Conservation (phyloP, 2,797 vertebrate species). For the Enteromius trimaculatus region DNA sequence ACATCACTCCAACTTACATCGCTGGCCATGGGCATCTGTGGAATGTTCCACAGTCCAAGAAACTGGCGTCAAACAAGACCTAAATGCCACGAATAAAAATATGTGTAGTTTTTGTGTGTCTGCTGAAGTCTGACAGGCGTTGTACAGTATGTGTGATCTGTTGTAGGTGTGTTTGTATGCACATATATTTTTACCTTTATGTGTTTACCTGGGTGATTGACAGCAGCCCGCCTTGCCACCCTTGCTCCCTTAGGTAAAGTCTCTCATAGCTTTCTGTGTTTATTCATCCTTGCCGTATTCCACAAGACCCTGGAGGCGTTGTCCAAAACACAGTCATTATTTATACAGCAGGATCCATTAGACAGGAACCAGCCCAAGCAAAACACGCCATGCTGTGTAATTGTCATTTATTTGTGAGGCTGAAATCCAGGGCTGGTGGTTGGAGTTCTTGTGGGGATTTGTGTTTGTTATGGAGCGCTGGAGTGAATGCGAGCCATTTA, state of each 20-base stretch:
- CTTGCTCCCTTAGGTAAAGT: constrained; percentile 23
- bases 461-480: constrained; percentile 41
- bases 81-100: constrained; percentile 68
- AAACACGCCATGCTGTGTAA: constrained; percentile 51
- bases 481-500: constrained; percentile 50
- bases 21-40: constrained; percentile 67
- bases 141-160: neutral
- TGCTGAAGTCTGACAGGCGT: constrained; percentile 43
- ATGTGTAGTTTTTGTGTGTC: constrained; percentile 3
- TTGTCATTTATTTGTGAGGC: constrained; percentile 56
- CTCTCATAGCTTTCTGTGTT: constrained; percentile 51
- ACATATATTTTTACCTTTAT: constrained; percentile 21
- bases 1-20: constrained; percentile 76
- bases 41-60: constrained; percentile 74
- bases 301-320: constrained; percentile 56
- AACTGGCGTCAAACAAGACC: constrained; percentile 70
- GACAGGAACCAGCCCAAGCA: constrained; percentile 54
- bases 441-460: constrained; percentile 47
- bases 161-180: constrained; percentile 21
- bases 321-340: constrained; percentile 65
- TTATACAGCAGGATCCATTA: constrained; percentile 55
- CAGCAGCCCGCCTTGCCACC: constrained; percentile 23
- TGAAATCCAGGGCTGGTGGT: constrained; percentile 52
- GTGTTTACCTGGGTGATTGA: constrained; percentile 16
- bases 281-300: constrained; percentile 49